These are phyloP conservation scores for Holacanthus passer DNA, from an alignment of 2,113 vertebrate species.

Conservation along the genomic window DNA sequence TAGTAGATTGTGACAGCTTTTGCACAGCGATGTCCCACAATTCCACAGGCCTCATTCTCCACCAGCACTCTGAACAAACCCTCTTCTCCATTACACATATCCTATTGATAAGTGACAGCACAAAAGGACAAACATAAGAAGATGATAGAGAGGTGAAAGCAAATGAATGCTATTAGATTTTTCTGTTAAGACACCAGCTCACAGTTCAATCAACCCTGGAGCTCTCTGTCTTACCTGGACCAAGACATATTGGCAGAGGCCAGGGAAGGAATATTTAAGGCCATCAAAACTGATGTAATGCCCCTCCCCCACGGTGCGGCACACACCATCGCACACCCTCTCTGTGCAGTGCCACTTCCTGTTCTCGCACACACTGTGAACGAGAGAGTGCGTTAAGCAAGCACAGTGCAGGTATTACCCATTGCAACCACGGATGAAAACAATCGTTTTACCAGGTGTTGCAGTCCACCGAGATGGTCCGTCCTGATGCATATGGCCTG, in stretches of 20 bases:
- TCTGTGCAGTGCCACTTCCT: constrained; percentile 93
- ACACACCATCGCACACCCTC: constrained; percentile 88
- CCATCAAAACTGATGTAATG: constrained; percentile 97
- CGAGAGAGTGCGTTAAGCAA: constrained; percentile 12
- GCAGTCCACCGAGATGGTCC: constrained; percentile 88
- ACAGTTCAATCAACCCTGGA: neutral
- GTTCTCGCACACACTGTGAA: constrained; percentile 88
- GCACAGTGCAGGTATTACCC: neutral
- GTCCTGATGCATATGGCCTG: constrained; percentile 87
- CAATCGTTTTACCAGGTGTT: constrained; percentile 91
- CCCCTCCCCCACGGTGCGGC: constrained; percentile 88
- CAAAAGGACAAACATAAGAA: neutral
- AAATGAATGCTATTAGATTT: neutral
- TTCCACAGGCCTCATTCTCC: constrained; percentile 91
- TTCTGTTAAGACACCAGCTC: neutral
- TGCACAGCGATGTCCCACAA: constrained; percentile 89
- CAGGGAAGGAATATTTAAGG: constrained; percentile 91
- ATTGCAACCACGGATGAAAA: constrained; percentile 38
- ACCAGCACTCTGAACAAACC: constrained; percentile 93
- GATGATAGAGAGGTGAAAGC: neutral
- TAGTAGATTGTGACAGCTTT: constrained; percentile 89
- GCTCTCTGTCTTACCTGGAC: constrained; percentile 87
- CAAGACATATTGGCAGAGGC: constrained; percentile 94
- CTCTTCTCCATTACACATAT: constrained; percentile 87
- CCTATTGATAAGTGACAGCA: constrained; percentile 78